phyloP scores from a whole-genome alignment of 64 coral and sea anemone genomes.

The Dendronephthya gigantea region DNA sequence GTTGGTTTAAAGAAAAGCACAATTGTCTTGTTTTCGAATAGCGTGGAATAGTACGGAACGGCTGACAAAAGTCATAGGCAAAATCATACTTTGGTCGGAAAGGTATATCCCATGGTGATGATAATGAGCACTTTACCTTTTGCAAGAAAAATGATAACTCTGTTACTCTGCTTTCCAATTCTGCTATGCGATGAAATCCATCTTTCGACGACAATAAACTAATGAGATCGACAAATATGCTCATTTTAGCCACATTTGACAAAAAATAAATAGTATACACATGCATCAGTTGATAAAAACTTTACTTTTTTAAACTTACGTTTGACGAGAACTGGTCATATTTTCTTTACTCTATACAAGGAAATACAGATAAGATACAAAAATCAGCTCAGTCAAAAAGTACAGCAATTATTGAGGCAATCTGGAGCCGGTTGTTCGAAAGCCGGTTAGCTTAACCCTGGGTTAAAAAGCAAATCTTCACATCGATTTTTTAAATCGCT shows the following conservation, averaged over 20 bases:
- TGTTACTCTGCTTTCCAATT: neutral
- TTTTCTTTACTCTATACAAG: neutral
- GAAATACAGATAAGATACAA: neutral
- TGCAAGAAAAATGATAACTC: slow-evolving; percentile 18
- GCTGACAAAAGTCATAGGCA: too few relatives aligned
- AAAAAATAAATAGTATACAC: neutral
- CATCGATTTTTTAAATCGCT: too few relatives aligned
- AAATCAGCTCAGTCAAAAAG: neutral
- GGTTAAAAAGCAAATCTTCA: too few relatives aligned
- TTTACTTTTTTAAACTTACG: neutral
- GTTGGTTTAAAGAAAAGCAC: neutral
- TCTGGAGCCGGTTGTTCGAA: too few relatives aligned
- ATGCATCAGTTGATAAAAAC: neutral
- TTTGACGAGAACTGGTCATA: neutral
- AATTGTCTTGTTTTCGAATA: too few relatives aligned
- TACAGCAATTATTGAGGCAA: too few relatives aligned
- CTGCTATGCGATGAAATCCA: neutral
- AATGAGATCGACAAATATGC: neutral
- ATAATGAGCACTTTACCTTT: neutral
- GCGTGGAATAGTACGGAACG: too few relatives aligned
- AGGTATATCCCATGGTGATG: too few relatives aligned
- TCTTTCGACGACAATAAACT: neutral
- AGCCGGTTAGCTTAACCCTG: too few relatives aligned
- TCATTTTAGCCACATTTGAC: neutral
- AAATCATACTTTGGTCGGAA: too few relatives aligned